These are phyloP conservation scores for Rhynchophorus ferrugineus DNA, from an alignment of 1,140 invertebrate genomes.

Conservation along the genomic window DNA sequence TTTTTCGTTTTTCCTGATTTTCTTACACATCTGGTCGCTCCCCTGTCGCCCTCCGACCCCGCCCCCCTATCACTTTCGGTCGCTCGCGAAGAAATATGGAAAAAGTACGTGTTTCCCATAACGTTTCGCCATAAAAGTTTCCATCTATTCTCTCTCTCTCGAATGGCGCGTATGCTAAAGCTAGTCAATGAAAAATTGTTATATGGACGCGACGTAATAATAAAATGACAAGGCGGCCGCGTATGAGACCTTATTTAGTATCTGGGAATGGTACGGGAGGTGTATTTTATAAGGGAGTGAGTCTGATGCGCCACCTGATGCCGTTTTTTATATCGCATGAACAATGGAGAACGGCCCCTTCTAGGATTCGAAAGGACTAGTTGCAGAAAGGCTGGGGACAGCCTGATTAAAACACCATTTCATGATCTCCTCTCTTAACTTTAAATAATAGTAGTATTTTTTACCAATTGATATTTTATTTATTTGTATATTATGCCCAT, in stretches of 20 bases:
- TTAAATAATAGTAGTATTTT: too few relatives aligned
- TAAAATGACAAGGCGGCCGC: not conserved
- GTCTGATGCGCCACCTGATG: too few relatives aligned
- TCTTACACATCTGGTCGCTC: not conserved
- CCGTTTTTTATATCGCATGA: too few relatives aligned
- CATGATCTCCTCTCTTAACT: too few relatives aligned
- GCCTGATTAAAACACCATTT: too few relatives aligned
- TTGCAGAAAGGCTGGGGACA: too few relatives aligned
- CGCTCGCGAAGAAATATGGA: not conserved
- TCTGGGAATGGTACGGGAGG: not conserved
- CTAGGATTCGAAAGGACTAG: too few relatives aligned
- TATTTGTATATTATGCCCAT: too few relatives aligned
- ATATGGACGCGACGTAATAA: not conserved
- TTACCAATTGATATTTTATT: too few relatives aligned
- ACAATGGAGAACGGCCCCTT: too few relatives aligned
- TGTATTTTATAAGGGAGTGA: too few relatives aligned
- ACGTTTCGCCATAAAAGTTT: not conserved
- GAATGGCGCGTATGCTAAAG: not conserved
- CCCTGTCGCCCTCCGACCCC: not conserved
- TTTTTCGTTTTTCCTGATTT: not conserved
- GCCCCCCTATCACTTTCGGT: not conserved
- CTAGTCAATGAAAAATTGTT: not conserved
- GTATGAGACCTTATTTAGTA: not conserved
- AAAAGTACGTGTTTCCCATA: not conserved
- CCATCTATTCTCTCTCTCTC: not conserved